Conservation (phyloP, 2,797 vertebrate genomes). For the Apogon hyalosoma region DNA sequence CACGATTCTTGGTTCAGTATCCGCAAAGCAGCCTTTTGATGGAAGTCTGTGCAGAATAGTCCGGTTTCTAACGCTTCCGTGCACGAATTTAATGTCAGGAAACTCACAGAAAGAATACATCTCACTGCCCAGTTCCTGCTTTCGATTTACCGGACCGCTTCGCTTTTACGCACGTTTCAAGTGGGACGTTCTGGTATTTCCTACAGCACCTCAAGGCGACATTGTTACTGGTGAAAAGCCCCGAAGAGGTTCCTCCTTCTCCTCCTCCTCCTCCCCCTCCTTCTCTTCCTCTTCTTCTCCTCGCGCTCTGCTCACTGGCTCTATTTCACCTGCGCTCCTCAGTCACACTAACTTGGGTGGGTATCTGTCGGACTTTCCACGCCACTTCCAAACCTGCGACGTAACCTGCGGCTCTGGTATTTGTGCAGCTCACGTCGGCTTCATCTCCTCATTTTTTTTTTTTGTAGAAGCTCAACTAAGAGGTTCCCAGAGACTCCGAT, state of each 20-base stretch:
- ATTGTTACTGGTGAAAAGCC: neutral
- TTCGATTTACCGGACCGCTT: too few relatives aligned
- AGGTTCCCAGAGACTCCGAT: neutral
- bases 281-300: neutral
- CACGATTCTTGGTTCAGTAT: too few relatives aligned
- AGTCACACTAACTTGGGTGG: neutral
- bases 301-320: neutral
- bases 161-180: neutral
- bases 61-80: too few relatives aligned
- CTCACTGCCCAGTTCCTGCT: too few relatives aligned
- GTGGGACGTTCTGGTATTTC: conserved; percentile 1
- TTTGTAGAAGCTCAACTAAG: neutral
- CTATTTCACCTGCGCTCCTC: conserved; percentile 38
- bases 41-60: too few relatives aligned
- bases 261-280: neutral
- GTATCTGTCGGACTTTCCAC: conserved; percentile 48
- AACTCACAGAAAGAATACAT: too few relatives aligned
- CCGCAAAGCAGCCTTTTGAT: too few relatives aligned
- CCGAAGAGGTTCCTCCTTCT: neutral
- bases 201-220: conserved; percentile 18
- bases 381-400: neutral
- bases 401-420: neutral
- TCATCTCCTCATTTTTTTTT: neutral
- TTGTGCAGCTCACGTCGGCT: neutral
- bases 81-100: too few relatives aligned